Percentiles rank a stretch among this genome's conserved stretches.
Conservation (phyloP, 1,140 invertebrate genomes). For the Drosophila virilis region DNA sequence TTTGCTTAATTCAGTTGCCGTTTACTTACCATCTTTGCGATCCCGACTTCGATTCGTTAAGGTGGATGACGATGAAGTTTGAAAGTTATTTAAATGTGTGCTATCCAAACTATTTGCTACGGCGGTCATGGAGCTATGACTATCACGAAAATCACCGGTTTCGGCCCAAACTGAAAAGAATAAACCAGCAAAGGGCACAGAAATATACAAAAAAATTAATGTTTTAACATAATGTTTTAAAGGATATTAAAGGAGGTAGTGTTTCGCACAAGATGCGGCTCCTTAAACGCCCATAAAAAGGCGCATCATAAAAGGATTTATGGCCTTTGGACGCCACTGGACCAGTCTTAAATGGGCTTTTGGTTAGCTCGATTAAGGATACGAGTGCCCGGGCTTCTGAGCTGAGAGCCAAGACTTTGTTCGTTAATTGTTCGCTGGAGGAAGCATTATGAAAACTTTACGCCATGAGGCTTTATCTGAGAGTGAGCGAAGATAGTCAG, state of each 20-base stretch:
- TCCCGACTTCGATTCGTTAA: conserved; percentile 87
- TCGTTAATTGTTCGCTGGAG: conserved; percentile 43
- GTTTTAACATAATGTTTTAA: conserved; percentile 69
- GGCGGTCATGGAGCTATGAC: conserved; percentile 89
- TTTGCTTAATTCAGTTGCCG: background rate
- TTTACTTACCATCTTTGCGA: conserved; percentile 87
- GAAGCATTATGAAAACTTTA: conserved; percentile 36
- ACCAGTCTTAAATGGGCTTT: conserved; percentile 69
- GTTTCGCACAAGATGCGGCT: conserved; percentile 2
- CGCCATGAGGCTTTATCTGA: background rate
- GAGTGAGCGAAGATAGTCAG: background rate
- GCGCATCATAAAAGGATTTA: conserved; percentile 75
- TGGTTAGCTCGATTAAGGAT: conserved; percentile 73
- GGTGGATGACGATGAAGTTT: conserved; percentile 85
- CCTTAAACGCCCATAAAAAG: conserved; percentile 62
- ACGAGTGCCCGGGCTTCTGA: conserved; percentile 45
- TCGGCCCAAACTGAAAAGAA: conserved; percentile 92
- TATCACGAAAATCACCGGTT: conserved; percentile 92
- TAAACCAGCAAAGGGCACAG: conserved; percentile 84
- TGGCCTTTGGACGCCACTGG: conserved; percentile 12
- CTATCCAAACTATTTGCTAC: conserved; percentile 88
- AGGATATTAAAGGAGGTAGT: conserved; percentile 12
- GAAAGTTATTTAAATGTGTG: conserved; percentile 86
- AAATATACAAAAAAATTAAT: conserved; percentile 83
- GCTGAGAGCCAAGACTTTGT: conserved; percentile 14